Conservation (phyloP, 2,888 invertebrate species). For the Hydrotaea cyrtoneurina region DNA sequence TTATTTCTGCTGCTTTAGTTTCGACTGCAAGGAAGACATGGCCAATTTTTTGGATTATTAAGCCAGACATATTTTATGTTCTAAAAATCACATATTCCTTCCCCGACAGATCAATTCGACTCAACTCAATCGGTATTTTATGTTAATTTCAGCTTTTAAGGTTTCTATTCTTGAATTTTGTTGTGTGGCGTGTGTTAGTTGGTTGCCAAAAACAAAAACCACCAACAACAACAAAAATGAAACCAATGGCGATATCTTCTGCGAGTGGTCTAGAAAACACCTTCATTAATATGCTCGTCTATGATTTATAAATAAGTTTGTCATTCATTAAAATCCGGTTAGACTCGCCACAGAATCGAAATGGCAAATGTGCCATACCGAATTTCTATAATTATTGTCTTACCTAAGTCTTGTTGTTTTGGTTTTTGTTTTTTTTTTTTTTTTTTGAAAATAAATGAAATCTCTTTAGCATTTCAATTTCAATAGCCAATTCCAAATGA, state of each 20-base stretch:
- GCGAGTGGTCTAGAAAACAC: background rate
- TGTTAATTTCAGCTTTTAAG: background rate
- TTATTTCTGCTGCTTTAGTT: background rate
- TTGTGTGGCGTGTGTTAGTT: no score
- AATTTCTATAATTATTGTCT: constrained; percentile 3
- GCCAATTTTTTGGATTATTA: background rate
- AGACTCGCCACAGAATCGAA: background rate
- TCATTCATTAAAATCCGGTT: background rate
- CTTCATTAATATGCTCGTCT: background rate
- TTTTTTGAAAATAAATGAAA: background rate
- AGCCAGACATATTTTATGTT: background rate
- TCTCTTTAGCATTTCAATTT: no score
- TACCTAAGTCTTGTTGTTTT: background rate
- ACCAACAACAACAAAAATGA: no score
- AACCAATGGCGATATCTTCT: background rate
- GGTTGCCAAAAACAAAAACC: no score
- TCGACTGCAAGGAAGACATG: background rate
- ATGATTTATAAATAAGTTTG: background rate
- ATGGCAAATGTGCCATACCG: background rate
- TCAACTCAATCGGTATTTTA: background rate
- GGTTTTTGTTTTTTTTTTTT: no score
- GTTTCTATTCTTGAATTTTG: background rate
- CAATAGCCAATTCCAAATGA: no score
- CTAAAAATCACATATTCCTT: background rate
- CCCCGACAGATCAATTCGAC: background rate